phyloP scores from a whole-genome alignment of 2,888 invertebrate genomes.

The Heliconius ismenius region DNA sequence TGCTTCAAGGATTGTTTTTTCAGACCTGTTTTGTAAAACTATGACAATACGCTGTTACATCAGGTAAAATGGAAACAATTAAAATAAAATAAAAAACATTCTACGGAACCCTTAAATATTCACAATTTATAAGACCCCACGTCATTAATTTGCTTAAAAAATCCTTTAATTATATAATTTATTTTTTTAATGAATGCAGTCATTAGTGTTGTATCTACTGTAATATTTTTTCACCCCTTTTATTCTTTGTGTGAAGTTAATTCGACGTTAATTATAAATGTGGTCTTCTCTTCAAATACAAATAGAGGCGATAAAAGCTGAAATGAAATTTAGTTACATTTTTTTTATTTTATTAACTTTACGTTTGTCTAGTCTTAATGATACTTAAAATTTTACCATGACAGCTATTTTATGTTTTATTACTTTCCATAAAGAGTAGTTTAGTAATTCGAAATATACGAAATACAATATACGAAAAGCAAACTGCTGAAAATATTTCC shows the following conservation, averaged over 20 bases:
- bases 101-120: background rate
- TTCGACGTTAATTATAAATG: constrained; percentile 10
- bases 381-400: background rate
- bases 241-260: constrained; percentile 11
- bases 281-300: background rate
- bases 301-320: background rate
- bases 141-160: constrained; percentile 5
- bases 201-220: background rate
- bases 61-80: too few species aligned
- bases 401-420: background rate
- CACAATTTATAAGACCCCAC: background rate
- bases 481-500: background rate
- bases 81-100: background rate
- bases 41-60: too few species aligned
- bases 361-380: background rate
- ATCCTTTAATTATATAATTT: background rate
- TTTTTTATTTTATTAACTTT: too few species aligned
- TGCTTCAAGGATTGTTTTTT: too few species aligned
- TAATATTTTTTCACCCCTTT: constrained; percentile 17
- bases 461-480: background rate
- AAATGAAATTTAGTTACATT: background rate
- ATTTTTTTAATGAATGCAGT: constrained; percentile 3
- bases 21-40: too few species aligned
- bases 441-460: background rate
- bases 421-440: background rate